phyloP scores from a whole-genome alignment of 2,113 vertebrate species.

The Bungarus multicinctus region DNA sequence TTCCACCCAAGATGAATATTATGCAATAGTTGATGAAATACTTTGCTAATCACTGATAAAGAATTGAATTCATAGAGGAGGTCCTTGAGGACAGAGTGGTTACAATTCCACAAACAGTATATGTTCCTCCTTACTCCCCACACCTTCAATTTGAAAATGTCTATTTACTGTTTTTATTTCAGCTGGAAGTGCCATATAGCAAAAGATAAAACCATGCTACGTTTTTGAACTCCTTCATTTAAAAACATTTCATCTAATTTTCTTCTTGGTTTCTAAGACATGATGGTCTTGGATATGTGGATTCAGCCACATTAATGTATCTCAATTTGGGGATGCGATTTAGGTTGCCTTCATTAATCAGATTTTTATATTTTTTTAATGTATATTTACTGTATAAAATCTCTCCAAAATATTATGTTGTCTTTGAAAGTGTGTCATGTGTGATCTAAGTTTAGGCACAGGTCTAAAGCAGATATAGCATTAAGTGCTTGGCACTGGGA shows the following conservation, averaged over 20 bases:
- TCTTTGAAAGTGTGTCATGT: not conserved
- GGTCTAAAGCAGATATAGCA: not conserved
- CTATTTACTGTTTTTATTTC: not conserved
- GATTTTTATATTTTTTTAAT: not conserved
- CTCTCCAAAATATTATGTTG: not conserved
- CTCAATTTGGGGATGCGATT: not conserved
- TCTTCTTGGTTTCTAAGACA: not conserved
- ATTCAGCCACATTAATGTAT: not conserved
- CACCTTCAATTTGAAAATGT: not conserved
- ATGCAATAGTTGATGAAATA: not conserved
- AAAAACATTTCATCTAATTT: not conserved
- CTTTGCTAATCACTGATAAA: not conserved
- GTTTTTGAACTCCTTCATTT: not conserved
- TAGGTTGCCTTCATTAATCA: not conserved
- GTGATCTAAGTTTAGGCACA: not conserved
- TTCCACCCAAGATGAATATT: not conserved
- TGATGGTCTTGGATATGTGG: not conserved
- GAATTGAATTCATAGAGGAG: not conserved
- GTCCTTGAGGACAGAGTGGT: not conserved
- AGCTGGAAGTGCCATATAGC: not conserved
- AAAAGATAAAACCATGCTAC: not conserved
- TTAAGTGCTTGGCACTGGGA: not conserved
- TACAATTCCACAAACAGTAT: not conserved
- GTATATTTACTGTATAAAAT: not conserved
- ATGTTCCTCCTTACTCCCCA: not conserved